phyloP scores from a whole-genome alignment of 2,797 vertebrate species.

The Hydrolagus colliei region DNA sequence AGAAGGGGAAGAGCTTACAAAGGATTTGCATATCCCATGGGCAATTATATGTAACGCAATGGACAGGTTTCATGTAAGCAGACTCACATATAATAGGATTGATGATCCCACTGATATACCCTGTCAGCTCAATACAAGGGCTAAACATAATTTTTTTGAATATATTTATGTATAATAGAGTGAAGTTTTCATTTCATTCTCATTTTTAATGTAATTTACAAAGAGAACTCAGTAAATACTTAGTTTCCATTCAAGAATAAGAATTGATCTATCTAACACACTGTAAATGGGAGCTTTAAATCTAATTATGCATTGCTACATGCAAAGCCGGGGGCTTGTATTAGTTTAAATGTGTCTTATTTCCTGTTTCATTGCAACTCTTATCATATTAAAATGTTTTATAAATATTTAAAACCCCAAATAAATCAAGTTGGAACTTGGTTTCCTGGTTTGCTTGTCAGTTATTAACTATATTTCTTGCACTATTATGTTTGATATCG shows the following conservation, averaged over 20 bases:
- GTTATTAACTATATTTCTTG: not conserved
- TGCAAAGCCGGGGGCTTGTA: not conserved
- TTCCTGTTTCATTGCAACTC: not conserved
- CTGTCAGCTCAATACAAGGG: no score
- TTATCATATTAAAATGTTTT: not conserved
- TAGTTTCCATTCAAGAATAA: not conserved
- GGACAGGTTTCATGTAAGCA: no score
- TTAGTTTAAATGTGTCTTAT: not conserved
- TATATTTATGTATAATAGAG: not conserved
- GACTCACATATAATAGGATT: no score
- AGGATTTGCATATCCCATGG: no score
- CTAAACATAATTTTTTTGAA: not conserved
- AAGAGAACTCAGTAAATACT: not conserved
- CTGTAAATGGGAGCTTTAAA: not conserved
- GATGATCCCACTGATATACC: no score
- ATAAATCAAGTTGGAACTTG: not conserved
- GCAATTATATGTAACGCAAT: no score
- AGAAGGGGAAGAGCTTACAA: no score
- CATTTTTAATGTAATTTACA: not conserved
- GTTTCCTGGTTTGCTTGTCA: not conserved
- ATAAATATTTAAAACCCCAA: not conserved
- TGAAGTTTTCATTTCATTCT: not conserved
- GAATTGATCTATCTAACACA: not conserved
- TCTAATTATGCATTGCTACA: not conserved
- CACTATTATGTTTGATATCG: not conserved